Conservation (phyloP, 2,888 invertebrate species). For the Drosophila tanythrix region DNA sequence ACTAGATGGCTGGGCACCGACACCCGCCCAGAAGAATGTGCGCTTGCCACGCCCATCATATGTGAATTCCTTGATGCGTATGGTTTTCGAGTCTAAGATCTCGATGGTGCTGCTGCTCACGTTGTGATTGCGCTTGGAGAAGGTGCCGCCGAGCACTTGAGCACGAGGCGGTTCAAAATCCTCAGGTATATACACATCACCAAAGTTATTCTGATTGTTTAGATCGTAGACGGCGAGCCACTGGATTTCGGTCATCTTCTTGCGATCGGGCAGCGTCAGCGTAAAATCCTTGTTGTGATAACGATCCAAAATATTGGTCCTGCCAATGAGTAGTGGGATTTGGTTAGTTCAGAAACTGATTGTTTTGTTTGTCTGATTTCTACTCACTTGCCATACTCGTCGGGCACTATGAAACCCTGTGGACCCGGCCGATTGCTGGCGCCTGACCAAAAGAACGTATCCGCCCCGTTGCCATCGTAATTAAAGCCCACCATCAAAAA, state of each 20-base stretch:
- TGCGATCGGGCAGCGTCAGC: conserved; percentile 92
- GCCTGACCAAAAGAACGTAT: conserved; percentile 98
- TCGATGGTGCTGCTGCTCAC: conserved; percentile 90
- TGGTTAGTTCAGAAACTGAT: background rate
- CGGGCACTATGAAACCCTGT: conserved; percentile 95
- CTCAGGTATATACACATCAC: conserved; percentile 95
- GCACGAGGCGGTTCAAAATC: conserved; percentile 94
- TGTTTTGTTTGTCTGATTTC: background rate
- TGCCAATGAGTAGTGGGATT: conserved; percentile 75
- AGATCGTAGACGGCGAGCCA: conserved; percentile 96
- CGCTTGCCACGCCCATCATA: conserved; percentile 92
- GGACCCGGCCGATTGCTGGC: conserved; percentile 93
- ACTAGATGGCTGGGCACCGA: conserved; percentile 93
- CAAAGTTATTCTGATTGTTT: conserved; percentile 93
- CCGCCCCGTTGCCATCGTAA: conserved; percentile 95
- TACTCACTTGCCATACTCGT: conserved; percentile 92
- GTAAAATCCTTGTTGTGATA: conserved; percentile 94
- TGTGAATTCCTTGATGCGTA: conserved; percentile 90
- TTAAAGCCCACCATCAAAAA: conserved; percentile 92
- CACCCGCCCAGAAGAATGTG: conserved; percentile 95
- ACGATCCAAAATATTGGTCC: conserved; percentile 93
- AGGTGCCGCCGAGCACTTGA: conserved; percentile 85
- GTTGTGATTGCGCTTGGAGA: conserved; percentile 88
- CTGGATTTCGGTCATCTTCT: conserved; percentile 93
- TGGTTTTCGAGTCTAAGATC: conserved; percentile 92